phyloP scores from a whole-genome alignment of 2,888 invertebrate species.

The Helicoverpa assulta region DNA sequence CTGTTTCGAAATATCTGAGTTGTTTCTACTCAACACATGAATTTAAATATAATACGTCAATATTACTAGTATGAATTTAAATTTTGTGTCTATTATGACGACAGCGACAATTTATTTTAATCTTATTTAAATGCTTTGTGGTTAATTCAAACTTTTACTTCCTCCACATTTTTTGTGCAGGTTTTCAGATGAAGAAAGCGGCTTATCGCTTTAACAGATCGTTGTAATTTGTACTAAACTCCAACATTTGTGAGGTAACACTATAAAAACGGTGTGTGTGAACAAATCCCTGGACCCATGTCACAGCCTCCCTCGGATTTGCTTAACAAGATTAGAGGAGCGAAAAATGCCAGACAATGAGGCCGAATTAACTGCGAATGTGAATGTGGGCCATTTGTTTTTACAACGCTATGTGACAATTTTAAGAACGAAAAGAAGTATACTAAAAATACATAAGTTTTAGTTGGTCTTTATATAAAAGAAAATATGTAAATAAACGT shows the following conservation, averaged over 20 bases:
- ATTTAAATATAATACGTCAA: background rate
- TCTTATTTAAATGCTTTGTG: no score
- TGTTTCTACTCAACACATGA: background rate
- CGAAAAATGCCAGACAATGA: constrained; percentile 83
- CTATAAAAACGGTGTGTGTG: constrained; percentile 69
- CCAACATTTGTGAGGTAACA: constrained; percentile 22
- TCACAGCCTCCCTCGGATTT: constrained; percentile 80
- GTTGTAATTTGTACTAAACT: constrained; percentile 41
- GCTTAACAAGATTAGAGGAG: constrained; percentile 84
- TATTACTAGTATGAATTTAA: no score
- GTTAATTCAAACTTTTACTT: no score
- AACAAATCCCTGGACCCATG: constrained; percentile 76
- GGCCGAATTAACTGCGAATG: constrained; percentile 77
- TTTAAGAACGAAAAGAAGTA: constrained; percentile 1
- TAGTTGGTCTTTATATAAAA: background rate
- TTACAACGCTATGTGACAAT: constrained; percentile 30
- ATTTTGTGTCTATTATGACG: no score
- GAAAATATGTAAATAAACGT: no score
- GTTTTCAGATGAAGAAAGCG: constrained; percentile 8
- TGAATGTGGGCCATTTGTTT: constrained; percentile 65
- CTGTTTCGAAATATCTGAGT: background rate
- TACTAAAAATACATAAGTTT: background rate
- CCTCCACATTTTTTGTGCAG: no score
- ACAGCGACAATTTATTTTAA: no score
- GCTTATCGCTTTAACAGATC: constrained; percentile 30